Percentiles rank a stretch among this genome's conserved stretches.
These are phyloP conservation scores for Sinohyriopsis cumingii DNA, from an alignment of 2,888 invertebrate species.

Conservation along the genomic window DNA sequence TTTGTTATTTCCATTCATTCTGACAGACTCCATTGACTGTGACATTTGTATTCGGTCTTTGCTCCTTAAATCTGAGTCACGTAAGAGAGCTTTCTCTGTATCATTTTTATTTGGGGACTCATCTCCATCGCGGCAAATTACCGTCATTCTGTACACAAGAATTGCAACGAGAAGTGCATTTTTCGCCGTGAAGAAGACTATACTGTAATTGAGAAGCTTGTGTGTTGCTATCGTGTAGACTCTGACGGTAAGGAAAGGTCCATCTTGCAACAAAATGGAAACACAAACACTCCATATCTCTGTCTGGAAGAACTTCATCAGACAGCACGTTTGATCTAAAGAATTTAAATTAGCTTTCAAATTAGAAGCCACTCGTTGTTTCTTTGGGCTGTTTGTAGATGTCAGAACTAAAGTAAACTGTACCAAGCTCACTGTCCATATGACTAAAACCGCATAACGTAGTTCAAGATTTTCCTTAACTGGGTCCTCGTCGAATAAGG, in stretches of 20 bases:
- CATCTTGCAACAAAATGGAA: constrained; percentile 59
- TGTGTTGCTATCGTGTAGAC: constrained; percentile 88
- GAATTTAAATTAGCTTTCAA: constrained; percentile 7
- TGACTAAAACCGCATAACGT: constrained; percentile 72
- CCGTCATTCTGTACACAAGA: constrained; percentile 40
- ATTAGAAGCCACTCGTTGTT: constrained; percentile 24
- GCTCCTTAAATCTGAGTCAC: no score
- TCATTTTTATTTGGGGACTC: not conserved
- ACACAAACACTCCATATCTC: constrained; percentile 74
- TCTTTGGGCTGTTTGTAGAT: constrained; percentile 45
- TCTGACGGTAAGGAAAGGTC: constrained; percentile 54
- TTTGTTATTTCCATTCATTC: no score
- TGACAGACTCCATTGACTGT: no score
- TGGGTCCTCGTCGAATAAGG: constrained; percentile 48
- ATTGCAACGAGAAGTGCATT: constrained; percentile 50
- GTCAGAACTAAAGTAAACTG: constrained; percentile 74
- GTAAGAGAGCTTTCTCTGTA: no score
- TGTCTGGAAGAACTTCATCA: constrained; percentile 37
- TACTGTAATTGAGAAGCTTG: constrained; percentile 71
- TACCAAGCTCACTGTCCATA: constrained; percentile 64
- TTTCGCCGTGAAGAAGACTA: constrained; percentile 63
- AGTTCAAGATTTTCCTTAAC: constrained; percentile 73
- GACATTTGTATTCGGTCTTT: no score
- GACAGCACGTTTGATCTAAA: constrained; percentile 5
- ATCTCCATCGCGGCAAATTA: constrained; percentile 31